Evolutionary conservation across 2,888 invertebrate species (phyloP).

Genomic region (Tachina grossa): DNA sequence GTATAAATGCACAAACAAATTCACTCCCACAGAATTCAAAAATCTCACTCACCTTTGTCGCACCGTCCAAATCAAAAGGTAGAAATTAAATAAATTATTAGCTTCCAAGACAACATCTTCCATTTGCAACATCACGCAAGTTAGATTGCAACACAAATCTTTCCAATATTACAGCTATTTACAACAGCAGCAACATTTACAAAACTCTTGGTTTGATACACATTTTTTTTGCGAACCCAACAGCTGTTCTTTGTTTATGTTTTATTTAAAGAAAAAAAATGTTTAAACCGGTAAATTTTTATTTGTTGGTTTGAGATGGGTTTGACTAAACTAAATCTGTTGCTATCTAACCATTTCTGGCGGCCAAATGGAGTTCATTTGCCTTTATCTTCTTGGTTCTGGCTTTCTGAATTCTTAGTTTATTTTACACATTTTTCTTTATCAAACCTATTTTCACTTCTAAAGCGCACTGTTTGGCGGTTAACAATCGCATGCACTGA

Average conservation of each 20-base stretch:
- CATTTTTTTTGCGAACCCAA: constrained; percentile 15
- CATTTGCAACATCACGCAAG: constrained; percentile 45
- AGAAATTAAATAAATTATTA: background rate
- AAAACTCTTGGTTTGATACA: background rate
- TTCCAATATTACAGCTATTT: constrained; percentile 1
- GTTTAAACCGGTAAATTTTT: constrained; percentile 26
- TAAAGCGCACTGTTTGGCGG: constrained; percentile 19
- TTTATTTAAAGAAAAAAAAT: constrained; percentile 13
- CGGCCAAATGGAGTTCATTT: constrained; percentile 41
- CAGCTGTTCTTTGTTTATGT: constrained; percentile 74
- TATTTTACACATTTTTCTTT: constrained; percentile 46
- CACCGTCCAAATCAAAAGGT: background rate
- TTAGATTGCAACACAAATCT: constrained; percentile 28
- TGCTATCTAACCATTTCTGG: constrained; percentile 35
- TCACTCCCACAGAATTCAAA: constrained; percentile 11
- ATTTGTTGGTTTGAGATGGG: background rate
- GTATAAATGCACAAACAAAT: background rate
- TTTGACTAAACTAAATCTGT: constrained; percentile 38
- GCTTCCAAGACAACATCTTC: constrained; percentile 15
- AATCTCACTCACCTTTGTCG: constrained; percentile 34
- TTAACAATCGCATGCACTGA: background rate
- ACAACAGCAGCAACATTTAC: background rate
- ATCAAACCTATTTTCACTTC: constrained; percentile 51
- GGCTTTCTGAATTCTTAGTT: constrained; percentile 14
- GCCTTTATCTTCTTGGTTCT: constrained; percentile 17